phyloP scores from a whole-genome alignment of 2,888 invertebrate species.

The Nephrotoma guestfalica region DNA sequence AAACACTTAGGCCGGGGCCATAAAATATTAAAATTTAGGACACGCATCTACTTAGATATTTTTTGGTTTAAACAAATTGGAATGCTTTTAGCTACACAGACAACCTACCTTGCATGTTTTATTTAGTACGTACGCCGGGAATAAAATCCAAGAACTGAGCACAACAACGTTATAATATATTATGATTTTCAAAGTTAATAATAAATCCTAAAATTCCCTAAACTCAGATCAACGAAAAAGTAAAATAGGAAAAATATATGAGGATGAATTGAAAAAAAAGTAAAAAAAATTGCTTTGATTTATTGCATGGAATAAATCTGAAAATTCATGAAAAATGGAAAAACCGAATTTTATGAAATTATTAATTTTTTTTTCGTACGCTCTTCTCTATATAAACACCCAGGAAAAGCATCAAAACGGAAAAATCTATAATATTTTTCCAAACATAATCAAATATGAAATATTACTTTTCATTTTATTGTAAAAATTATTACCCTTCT shows the following conservation, averaged over 20 bases:
- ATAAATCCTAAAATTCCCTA: background rate
- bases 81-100: no score
- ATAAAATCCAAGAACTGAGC: background rate
- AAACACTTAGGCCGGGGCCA: no score
- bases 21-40: no score
- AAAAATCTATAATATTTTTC: background rate
- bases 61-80: no score
- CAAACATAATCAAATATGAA: background rate
- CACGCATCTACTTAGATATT: no score
- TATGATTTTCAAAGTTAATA: background rate
- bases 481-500: background rate
- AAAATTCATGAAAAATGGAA: background rate
- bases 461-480: background rate
- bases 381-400: background rate
- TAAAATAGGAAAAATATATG: background rate
- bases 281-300: background rate
- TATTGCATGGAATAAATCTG: background rate
- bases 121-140: background rate
- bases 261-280: background rate
- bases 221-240: background rate
- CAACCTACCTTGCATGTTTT: no score
- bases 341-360: background rate
- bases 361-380: background rate
- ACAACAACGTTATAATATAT: background rate
- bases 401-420: background rate